These are phyloP conservation scores for Stichodactyla helianthus DNA, from an alignment of 64 coral and sea anemone genomes.

Conservation along the genomic window DNA sequence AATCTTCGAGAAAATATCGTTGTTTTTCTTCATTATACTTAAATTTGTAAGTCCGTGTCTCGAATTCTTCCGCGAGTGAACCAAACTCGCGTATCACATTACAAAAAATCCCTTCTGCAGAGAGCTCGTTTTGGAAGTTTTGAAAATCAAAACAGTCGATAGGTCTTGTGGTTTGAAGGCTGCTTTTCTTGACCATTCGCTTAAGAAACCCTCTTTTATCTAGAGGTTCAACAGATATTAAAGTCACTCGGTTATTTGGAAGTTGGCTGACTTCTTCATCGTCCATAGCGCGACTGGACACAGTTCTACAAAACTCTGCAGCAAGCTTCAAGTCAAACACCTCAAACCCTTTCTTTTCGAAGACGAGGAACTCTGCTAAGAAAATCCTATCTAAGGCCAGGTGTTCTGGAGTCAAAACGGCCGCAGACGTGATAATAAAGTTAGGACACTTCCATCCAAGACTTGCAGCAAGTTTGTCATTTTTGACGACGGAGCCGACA, in stretches of 20 bases:
- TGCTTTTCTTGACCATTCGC: slow-evolving; percentile 85
- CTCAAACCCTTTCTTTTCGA: slow-evolving; percentile 76
- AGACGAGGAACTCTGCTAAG: slow-evolving; percentile 64
- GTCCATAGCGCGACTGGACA: slow-evolving; percentile 36
- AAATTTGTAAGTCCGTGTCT: slow-evolving; percentile 48
- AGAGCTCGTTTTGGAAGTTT: slow-evolving; percentile 13
- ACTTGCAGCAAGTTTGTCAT: slow-evolving; percentile 44
- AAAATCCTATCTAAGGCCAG: slow-evolving; percentile 62
- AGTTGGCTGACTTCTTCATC: slow-evolving; percentile 1
- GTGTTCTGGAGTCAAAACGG: slow-evolving; percentile 53
- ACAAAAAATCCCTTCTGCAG: slow-evolving; percentile 36
- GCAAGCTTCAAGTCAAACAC: slow-evolving; percentile 69
- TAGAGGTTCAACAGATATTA: slow-evolving; percentile 63
- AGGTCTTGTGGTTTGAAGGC: slow-evolving; percentile 73
- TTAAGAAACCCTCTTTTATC: slow-evolving; percentile 90
- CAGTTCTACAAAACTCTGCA: slow-evolving; percentile 54
- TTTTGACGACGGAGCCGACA: slow-evolving; percentile 61
- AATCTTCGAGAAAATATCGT: slow-evolving; percentile 8
- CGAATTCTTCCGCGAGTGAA: slow-evolving; percentile 9
- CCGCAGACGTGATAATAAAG: slow-evolving; percentile 63
- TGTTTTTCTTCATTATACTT: not conserved
- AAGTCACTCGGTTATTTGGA: slow-evolving; percentile 32
- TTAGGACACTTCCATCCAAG: slow-evolving; percentile 77
- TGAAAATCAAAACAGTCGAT: slow-evolving; percentile 37
- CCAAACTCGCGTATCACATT: slow-evolving; percentile 49